A percentile compares a stretch with the other conserved stretches of the same genome.
These are phyloP conservation scores for Anagyrus pseudococci DNA, from an alignment of 2,888 invertebrate species.

Conservation along the genomic window DNA sequence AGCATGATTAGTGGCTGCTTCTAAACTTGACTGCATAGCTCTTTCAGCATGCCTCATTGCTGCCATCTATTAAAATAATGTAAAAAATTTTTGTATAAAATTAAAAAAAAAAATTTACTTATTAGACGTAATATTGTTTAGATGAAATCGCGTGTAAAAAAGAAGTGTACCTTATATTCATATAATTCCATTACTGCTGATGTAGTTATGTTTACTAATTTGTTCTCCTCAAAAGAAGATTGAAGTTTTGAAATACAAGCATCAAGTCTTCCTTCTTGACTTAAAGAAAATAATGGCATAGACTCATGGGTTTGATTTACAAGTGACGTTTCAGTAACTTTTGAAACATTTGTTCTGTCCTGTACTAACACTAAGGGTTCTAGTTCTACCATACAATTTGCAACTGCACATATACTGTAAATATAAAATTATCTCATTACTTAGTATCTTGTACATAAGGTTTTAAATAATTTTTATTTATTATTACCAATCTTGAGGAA, in stretches of 20 bases:
- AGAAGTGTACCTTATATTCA: constrained; percentile 66
- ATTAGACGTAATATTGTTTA: not conserved
- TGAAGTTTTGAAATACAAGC: constrained; percentile 62
- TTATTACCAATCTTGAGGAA: constrained; percentile 57
- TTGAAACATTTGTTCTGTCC: constrained; percentile 38
- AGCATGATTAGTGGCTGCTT: constrained; percentile 64
- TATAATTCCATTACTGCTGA: constrained; percentile 77
- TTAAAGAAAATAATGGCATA: constrained; percentile 59
- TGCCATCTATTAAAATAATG: constrained; percentile 57
- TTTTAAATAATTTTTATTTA: constrained; percentile 6
- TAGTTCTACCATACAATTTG: constrained; percentile 54
- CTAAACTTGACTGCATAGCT: constrained; percentile 63
- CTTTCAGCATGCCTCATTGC: constrained; percentile 65
- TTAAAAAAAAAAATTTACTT: not conserved
- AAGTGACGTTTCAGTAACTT: constrained; percentile 24
- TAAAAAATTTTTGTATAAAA: constrained; percentile 13
- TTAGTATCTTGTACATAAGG: not conserved
- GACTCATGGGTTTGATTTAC: constrained; percentile 57
- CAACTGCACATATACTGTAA: constrained; percentile 50
- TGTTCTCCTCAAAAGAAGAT: constrained; percentile 63
- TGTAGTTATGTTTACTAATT: constrained; percentile 68
- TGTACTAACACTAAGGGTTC: constrained; percentile 56
- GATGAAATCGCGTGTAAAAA: too few species aligned
- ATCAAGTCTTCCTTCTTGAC: constrained; percentile 66
- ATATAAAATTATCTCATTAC: constrained; percentile 2